Evolutionary conservation across 2,797 vertebrate genomes (phyloP).

Genomic region (Neopelma chrysocephalum): DNA sequence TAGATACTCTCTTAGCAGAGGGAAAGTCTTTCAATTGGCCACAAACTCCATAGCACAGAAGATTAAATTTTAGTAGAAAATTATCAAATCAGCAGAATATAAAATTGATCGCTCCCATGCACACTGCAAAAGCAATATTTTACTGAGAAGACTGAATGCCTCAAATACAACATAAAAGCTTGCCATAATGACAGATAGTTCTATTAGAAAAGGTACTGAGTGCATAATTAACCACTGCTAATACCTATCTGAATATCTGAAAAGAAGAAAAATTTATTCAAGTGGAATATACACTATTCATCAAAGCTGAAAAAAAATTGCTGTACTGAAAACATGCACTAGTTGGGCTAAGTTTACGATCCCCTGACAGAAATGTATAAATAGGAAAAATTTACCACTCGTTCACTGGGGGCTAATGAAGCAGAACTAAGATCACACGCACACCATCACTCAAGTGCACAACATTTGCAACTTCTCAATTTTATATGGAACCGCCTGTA

Average conservation of each 20-base stretch:
- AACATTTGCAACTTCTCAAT: slow-evolving; percentile 64
- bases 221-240: slow-evolving; percentile 71
- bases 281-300: slow-evolving; percentile 68
- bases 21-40: not conserved
- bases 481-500: slow-evolving; percentile 62
- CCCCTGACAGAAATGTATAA: slow-evolving; percentile 71
- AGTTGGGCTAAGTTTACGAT: slow-evolving; percentile 71
- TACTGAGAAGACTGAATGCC: slow-evolving; percentile 51
- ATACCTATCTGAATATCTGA: slow-evolving; percentile 68
- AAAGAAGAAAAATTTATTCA: slow-evolving; percentile 69
- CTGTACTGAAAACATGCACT: slow-evolving; percentile 62
- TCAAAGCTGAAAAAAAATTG: slow-evolving; percentile 65
- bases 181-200: slow-evolving; percentile 68
- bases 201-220: slow-evolving; percentile 71
- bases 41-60: slow-evolving; percentile 17
- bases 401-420: slow-evolving; percentile 77
- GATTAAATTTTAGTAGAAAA: slow-evolving; percentile 59
- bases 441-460: slow-evolving; percentile 64
- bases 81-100: slow-evolving; percentile 67
- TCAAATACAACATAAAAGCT: slow-evolving; percentile 62
- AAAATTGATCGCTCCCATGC: slow-evolving; percentile 38
- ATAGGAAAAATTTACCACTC: slow-evolving; percentile 75
- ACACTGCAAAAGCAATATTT: slow-evolving; percentile 59
- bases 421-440: slow-evolving; percentile 73
- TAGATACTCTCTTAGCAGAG: not conserved